Conservation (phyloP, 2,113 vertebrate genomes). For the Indicator maculatus region DNA sequence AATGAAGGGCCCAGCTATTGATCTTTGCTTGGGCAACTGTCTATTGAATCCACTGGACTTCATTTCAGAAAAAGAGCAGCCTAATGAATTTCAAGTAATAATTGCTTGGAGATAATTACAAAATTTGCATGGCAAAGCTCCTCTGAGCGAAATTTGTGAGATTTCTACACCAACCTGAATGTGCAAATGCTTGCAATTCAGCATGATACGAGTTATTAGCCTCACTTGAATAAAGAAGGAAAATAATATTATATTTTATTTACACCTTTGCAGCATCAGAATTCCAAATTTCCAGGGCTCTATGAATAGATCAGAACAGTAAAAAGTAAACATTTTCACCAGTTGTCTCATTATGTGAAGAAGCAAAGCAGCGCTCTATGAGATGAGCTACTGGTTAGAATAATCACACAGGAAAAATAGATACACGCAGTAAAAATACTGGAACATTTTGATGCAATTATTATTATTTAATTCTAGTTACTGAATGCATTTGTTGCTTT, state of each 20-base stretch:
- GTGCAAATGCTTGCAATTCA: conserved; percentile 3
- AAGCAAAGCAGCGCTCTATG: background rate
- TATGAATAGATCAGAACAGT: background rate
- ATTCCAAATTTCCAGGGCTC: background rate
- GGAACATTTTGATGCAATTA: background rate
- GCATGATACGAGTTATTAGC: background rate
- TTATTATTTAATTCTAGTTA: background rate
- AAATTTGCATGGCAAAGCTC: background rate
- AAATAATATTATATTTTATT: background rate
- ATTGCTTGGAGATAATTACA: background rate
- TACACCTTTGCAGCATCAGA: background rate
- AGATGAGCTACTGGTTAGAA: background rate
- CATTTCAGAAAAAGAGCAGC: background rate
- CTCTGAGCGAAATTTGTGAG: conserved; percentile 2
- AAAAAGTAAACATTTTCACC: background rate
- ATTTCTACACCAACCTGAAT: background rate
- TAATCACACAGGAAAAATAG: background rate
- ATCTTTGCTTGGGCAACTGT: background rate
- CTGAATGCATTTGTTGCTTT: background rate
- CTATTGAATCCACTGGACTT: background rate
- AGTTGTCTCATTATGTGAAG: background rate
- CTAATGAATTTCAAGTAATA: conserved; percentile 5
- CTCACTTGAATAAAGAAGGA: background rate
- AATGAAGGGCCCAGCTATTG: background rate
- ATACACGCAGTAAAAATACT: background rate